phyloP scores from a whole-genome alignment of 2,888 invertebrate species.

The Melipona beecheii region DNA sequence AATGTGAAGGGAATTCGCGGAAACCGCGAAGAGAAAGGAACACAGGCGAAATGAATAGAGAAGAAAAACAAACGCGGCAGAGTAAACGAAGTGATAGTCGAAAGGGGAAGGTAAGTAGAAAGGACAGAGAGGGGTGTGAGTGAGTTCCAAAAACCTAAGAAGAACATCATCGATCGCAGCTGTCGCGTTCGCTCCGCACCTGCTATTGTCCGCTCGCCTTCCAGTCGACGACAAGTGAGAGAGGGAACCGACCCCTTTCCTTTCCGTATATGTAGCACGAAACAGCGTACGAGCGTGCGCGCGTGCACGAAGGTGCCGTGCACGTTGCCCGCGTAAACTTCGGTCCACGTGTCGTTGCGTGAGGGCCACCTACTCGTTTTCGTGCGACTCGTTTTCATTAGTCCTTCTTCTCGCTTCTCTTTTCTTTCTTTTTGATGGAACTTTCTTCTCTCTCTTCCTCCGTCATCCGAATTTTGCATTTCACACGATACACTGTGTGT shows the following conservation, averaged over 20 bases:
- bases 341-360: slow-evolving; percentile 70
- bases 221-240: slow-evolving; percentile 74
- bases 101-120: slow-evolving; percentile 14
- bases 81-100: slow-evolving; percentile 38
- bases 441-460: not conserved
- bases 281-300: slow-evolving; percentile 27
- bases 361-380: slow-evolving; percentile 65
- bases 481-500: not conserved
- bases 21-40: not conserved
- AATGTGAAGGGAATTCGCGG: not conserved
- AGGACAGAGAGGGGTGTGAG: slow-evolving; percentile 59
- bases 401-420: not conserved
- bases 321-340: slow-evolving; percentile 55
- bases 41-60: not conserved
- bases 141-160: slow-evolving; percentile 80
- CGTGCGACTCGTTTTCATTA: slow-evolving; percentile 41
- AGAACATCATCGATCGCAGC: slow-evolving; percentile 82
- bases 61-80: slow-evolving; percentile 3
- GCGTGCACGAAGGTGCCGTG: slow-evolving; percentile 23
- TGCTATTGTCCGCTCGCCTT: slow-evolving; percentile 81
- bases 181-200: slow-evolving; percentile 82
- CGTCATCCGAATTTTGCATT: not conserved
- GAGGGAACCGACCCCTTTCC: slow-evolving; percentile 73
- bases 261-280: slow-evolving; percentile 67
- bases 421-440: not conserved